Percentiles rank a stretch among this genome's conserved stretches.
phyloP scores from a whole-genome alignment of 2,888 invertebrate species.

The Steinernema hermaphroditum region DNA sequence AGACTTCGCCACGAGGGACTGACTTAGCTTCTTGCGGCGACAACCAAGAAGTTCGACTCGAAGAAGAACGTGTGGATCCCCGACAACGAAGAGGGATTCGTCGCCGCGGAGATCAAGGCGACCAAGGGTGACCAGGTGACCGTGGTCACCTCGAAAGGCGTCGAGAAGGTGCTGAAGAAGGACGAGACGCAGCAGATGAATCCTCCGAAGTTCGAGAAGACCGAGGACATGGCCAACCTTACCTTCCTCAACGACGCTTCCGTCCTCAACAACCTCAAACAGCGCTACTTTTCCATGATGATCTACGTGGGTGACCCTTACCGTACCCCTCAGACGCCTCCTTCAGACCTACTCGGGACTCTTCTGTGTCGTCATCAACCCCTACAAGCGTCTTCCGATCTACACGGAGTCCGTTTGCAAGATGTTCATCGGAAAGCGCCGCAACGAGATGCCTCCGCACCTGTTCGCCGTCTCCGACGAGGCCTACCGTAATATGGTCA shows the following conservation, averaged over 20 bases:
- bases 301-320: slow-evolving; percentile 54
- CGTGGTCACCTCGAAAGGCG: slow-evolving; percentile 70
- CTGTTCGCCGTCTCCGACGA: slow-evolving; percentile 95
- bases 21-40: slow-evolving; percentile 50
- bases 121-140: slow-evolving; percentile 96
- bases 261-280: slow-evolving; percentile 96
- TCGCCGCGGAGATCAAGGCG: slow-evolving; percentile 93
- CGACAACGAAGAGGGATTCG: slow-evolving; percentile 90
- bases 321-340: not conserved
- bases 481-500: slow-evolving; percentile 99
- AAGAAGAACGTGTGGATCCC: slow-evolving; percentile 99
- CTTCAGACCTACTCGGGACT: slow-evolving; percentile 65
- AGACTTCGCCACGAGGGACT: not conserved
- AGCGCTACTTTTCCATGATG: slow-evolving; percentile 77
- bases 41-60: slow-evolving; percentile 75
- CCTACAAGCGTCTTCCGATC: slow-evolving; percentile 65
- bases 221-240: slow-evolving; percentile 68
- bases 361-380: slow-evolving; percentile 66
- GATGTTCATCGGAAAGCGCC: slow-evolving; percentile 57
- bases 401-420: slow-evolving; percentile 64
- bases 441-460: slow-evolving; percentile 74
- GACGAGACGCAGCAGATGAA: slow-evolving; percentile 79
- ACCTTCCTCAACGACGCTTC: slow-evolving; percentile 89
- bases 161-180: slow-evolving; percentile 62
- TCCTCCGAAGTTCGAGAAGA: slow-evolving; percentile 97